Base-by-base conservation (phyloP, 2,113 vertebrate species). In the Prochilodus magdalenae region DNA sequence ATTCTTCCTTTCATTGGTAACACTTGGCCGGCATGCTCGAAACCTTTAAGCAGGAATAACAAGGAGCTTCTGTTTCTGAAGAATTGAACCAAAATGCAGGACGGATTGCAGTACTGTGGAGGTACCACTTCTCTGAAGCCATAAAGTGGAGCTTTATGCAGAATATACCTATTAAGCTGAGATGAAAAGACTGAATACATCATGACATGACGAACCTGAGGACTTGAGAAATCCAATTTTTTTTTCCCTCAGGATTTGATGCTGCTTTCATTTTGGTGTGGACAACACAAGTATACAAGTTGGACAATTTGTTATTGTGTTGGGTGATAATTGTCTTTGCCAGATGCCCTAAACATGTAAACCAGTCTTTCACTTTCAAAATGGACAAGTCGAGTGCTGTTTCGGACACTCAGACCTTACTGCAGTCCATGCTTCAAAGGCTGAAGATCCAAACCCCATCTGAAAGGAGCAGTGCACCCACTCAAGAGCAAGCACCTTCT, bases 401-500 rank as follows among this genome's bases (percentile, higher is more conserved):
- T 47, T 73, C 83, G 62, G 92, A 94, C 81, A 62, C 69, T 33
- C 92, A 94, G 78, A 84, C 79, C 33, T 73, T 94, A 85, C 75
- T 95, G 87, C 93, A 93, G 84, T 94, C 93, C 51, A 94, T 95
- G 94, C 89, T 94, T 88, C 90, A 92, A 88, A 93, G 74, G 84
- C 85, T 94, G 84, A 92, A 73, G 82, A 88, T 95, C 53, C 92
- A 93, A 75, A 47, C 90, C 0, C 88, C 66, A 59, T 84, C 66
- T 65, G 89, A 16, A 80, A 85, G 71, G 15, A 49, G 8, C 40
- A 44, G 40, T 10, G 1, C 26, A 47, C 11, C 20, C n/a, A 24
- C 57, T 80, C 53, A 36, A 72, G 75, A 44, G 1, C 29, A 59
- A 65, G 22, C 24, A 63, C 12, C 49, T 63, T 69, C 71, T 83